Evolutionary conservation across 2,113 vertebrate genomes (phyloP), one percentile per base, ranked within the genome.

Genomic region (Leucosticte australis): DNA sequence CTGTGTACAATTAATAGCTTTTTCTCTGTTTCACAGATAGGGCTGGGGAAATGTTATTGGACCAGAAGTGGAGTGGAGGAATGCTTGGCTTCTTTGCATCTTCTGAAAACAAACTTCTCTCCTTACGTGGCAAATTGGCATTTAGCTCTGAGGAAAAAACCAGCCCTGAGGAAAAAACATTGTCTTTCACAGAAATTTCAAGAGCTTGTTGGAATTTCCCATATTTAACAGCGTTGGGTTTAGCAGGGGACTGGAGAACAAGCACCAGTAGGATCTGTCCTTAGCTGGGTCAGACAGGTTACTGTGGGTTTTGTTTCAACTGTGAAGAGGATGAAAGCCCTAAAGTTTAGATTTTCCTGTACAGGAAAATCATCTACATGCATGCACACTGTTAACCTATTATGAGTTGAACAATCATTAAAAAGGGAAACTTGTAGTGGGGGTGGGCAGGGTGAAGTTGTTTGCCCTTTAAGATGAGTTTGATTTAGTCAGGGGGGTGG

Each of bases 181-280:
- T 33, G 5, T 44, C 12, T 53, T 41, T 15, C 8, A 53, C n/a
- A 79, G 63, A 31, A n/a, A 35, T 56, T 75, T 67, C 31, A 49
- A 15, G 23, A 30, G 14, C 30, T 62, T 73, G 7, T 49, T 63
- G 30, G 27, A 73, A 71, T 41, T 12, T 67, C 18, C 13, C 7
- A 33, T 1, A 0, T 76, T 79, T 47, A 13, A 15, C 42, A 78
- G 12, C 2, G 3, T 3, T 28, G 3, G 13, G 15, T 11, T 1
- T 15, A 15, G 8, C 0, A 3, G 11, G 3, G 18, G 41, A 16
- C 41, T 41, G 26, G 18, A 53, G 16, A 73, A 14, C 19, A 35
- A 69, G 46, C 21, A 9, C 9, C 0, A 0, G n/a, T 30, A 50
- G 35, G 35, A 37, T 15, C 18, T 47, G 35, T 42, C 16, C 41